Percentiles rank a stretch among this genome's conserved stretches.
phyloP scores from a whole-genome alignment of 2,888 invertebrate species.

The Mystacides longicornis region DNA sequence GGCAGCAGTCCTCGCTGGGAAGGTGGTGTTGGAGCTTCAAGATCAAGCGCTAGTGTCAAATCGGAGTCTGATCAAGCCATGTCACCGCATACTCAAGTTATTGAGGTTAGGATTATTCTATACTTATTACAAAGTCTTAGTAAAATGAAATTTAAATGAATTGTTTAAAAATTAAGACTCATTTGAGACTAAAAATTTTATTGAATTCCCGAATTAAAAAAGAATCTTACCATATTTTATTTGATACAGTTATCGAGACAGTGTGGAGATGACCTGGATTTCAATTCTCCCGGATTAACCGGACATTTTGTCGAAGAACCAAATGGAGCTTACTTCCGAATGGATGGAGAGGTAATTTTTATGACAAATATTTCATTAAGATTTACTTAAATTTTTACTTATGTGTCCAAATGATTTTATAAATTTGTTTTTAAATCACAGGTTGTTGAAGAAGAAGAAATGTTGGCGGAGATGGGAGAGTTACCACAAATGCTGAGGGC shows the following conservation, averaged over 20 bases:
- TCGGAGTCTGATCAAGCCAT: constrained; percentile 65
- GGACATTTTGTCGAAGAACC: constrained; percentile 44
- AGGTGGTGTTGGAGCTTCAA: constrained; percentile 54
- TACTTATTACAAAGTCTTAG: not conserved
- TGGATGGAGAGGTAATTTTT: constrained; percentile 43
- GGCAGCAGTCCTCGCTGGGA: constrained; percentile 49
- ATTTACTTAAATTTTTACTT: too few species aligned
- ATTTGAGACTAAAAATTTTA: not conserved
- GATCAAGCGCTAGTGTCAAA: constrained; percentile 85
- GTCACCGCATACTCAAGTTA: constrained; percentile 44
- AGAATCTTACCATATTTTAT: not conserved
- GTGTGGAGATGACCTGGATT: constrained; percentile 46
- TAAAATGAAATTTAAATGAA: not conserved
- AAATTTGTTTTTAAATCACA: not conserved
- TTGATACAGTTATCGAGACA: constrained; percentile 40
- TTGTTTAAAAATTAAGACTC: too few species aligned
- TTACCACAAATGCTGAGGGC: constrained; percentile 73
- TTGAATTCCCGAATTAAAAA: not conserved
- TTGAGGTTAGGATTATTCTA: not conserved
- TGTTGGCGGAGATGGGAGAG: constrained; percentile 58
- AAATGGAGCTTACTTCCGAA: constrained; percentile 44
- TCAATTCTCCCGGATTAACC: constrained; percentile 42
- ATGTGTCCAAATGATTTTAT: not conserved
- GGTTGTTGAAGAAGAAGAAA: constrained; percentile 25
- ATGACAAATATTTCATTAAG: too few species aligned